Base-by-base conservation (phyloP, 2,888 invertebrate genomes). In the Tineola bisselliella region DNA sequence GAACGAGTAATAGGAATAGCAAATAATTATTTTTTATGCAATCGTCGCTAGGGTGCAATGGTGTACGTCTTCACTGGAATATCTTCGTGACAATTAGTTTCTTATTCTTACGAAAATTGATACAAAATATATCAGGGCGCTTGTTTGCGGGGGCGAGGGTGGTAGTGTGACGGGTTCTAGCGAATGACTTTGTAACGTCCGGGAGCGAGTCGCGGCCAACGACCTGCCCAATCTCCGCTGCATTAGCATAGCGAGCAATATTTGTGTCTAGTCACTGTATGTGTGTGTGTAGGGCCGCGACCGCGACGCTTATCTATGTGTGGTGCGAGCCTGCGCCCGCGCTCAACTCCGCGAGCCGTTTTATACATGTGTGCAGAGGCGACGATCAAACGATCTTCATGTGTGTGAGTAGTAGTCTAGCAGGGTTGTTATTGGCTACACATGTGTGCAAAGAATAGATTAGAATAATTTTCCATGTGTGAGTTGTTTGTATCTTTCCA, bases 241-340 rank as follows among this genome's bases (percentile, higher is more conserved):
- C 87, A 87, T 88, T 88, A 87, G 86, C 87, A 87, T 87, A 81
- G 86, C 86, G 77, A 81, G 84, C 87, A 84, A 84, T 83, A 84
- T 84, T 81, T 78, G 76, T 79, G 78, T 79, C 77, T 81, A 78
- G 74, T 54, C 72, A 69, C n/a, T 54, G 54, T 69, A 66, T 67
- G 73, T 72, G 71, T 74, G 81, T 67, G 70, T 65, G 68, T 30
- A 54, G 59, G 61, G 63, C 62, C 61, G 44, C 69, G 61, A 17
- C 61, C 62, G 74, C 52, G 58, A 19, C 59, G 18, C 48, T 48
- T 48, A n/a, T 17, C 61, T 61, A 62, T 61, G 61, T 52, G 52
- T 63, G 62, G 62, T 25, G 60, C 66, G 64, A 70, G 69, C 69
- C 68, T 68, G 72, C 63, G 61, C 60, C 48, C 68, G 70, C 70